These are phyloP conservation scores for Agrilus planipennis DNA, from an alignment of 1,140 invertebrate genomes.

Conservation along the genomic window DNA sequence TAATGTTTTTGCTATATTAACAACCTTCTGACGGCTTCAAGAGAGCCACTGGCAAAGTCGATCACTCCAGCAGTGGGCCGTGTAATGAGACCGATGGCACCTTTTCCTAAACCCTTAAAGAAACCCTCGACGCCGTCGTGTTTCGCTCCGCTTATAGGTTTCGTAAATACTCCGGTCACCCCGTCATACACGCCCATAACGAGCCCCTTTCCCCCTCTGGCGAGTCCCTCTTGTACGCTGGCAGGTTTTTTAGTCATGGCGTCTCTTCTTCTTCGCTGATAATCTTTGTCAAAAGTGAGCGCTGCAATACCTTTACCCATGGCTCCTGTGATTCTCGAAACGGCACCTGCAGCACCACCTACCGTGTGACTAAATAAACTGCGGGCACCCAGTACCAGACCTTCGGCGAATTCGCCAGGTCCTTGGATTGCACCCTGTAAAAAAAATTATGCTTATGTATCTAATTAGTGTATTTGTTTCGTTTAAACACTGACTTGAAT, in stretches of 20 bases:
- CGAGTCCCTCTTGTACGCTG: constrained; percentile 83
- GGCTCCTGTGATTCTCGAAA: constrained; percentile 89
- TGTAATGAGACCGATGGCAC: constrained; percentile 87
- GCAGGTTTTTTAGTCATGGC: constrained; percentile 76
- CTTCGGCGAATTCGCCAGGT: constrained; percentile 95
- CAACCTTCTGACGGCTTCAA: constrained; percentile 83
- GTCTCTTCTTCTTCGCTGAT: constrained; percentile 84
- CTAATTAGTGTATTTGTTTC: neutral
- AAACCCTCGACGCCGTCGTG: constrained; percentile 92
- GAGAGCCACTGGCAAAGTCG: constrained; percentile 93
- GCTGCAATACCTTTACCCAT: constrained; percentile 94
- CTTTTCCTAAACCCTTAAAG: constrained; percentile 94
- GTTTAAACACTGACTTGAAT: constrained; percentile 56
- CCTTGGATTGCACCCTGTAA: constrained; percentile 88
- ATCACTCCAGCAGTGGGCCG: constrained; percentile 91
- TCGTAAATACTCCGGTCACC: constrained; percentile 87
- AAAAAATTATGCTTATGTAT: neutral
- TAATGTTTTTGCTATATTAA: constrained; percentile 6
- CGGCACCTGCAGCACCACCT: constrained; percentile 91
- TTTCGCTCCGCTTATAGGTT: constrained; percentile 90
- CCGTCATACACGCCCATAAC: constrained; percentile 93
- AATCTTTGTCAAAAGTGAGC: constrained; percentile 92
- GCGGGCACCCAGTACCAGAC: constrained; percentile 77
- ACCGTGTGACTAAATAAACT: constrained; percentile 92
- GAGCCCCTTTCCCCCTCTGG: constrained; percentile 86